These are phyloP conservation scores for Drosophila santomea DNA, from an alignment of 1,140 invertebrate genomes.

Conservation along the genomic window DNA sequence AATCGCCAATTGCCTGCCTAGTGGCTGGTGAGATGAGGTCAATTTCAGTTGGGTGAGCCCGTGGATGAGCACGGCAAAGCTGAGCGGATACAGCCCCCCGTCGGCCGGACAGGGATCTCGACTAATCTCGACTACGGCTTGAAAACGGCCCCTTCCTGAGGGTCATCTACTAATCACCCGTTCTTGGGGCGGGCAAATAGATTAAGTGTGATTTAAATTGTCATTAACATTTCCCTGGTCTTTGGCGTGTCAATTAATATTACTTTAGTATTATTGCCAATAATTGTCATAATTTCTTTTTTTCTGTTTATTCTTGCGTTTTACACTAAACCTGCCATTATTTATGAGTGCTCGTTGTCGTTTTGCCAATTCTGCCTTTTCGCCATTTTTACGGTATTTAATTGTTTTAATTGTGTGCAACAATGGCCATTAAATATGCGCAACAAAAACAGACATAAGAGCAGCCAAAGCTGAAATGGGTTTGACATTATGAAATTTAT, in stretches of 20 bases:
- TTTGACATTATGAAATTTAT: conserved; percentile 72
- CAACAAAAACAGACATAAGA: conserved; percentile 27
- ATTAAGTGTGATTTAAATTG: conserved; percentile 61
- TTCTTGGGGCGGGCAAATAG: conserved; percentile 29
- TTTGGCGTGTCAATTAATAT: conserved; percentile 65
- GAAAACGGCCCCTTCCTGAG: background rate
- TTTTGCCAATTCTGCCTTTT: conserved; percentile 53
- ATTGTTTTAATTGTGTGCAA: conserved; percentile 74
- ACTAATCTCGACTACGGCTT: background rate
- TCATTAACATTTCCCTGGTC: conserved; percentile 50
- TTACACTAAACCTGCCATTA: conserved; percentile 64
- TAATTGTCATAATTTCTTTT: conserved; percentile 59
- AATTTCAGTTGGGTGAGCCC: conserved; percentile 43
- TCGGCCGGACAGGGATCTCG: background rate
- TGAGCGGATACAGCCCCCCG: background rate
- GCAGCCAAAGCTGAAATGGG: conserved; percentile 27
- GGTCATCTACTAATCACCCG: too few relatives aligned
- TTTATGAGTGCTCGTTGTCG: conserved; percentile 54
- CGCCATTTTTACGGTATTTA: conserved; percentile 64
- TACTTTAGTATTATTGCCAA: conserved; percentile 65
- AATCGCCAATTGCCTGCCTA: conserved; percentile 51
- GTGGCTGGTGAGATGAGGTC: conserved; percentile 49
- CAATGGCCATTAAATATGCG: conserved; percentile 66
- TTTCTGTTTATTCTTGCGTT: conserved; percentile 8
- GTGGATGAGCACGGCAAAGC: too few relatives aligned